phyloP scores from a whole-genome alignment of 2,888 invertebrate genomes.

The Meloe dianella region DNA sequence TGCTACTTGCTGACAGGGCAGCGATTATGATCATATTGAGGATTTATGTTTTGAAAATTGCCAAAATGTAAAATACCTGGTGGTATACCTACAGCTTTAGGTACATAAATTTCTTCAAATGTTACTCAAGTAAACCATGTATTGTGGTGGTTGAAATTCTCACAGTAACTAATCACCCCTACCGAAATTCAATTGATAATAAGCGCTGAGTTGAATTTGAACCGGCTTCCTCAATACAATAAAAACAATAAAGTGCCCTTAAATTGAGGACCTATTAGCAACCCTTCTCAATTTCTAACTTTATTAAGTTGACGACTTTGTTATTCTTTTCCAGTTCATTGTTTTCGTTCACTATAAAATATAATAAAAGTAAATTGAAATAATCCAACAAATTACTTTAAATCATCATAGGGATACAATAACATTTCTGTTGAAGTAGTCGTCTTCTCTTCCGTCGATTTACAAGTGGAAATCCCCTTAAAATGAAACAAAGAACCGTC shows the following conservation, averaged over 20 bases:
- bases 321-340: constrained; percentile 41
- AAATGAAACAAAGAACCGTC: constrained; percentile 9
- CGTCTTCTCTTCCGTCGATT: neutral
- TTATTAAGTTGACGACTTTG: constrained; percentile 29
- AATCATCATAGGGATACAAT: constrained; percentile 16
- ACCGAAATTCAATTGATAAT: neutral
- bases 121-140: neutral
- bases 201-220: neutral
- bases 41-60: no score
- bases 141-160: neutral
- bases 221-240: constrained; percentile 5
- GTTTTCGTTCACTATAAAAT: constrained; percentile 28
- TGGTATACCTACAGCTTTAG: no score
- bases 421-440: constrained; percentile 11
- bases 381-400: constrained; percentile 2
- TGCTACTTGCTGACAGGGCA: no score
- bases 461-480: neutral
- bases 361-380: neutral
- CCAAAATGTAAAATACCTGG: no score
- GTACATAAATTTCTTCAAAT: no score
- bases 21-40: no score
- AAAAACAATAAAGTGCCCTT: constrained; percentile 30
- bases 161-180: neutral
- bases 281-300: constrained; percentile 35
- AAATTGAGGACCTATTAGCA: constrained; percentile 27